phyloP scores from a whole-genome alignment of 2,797 vertebrate species.

The Brachyalestes nurse region DNA sequence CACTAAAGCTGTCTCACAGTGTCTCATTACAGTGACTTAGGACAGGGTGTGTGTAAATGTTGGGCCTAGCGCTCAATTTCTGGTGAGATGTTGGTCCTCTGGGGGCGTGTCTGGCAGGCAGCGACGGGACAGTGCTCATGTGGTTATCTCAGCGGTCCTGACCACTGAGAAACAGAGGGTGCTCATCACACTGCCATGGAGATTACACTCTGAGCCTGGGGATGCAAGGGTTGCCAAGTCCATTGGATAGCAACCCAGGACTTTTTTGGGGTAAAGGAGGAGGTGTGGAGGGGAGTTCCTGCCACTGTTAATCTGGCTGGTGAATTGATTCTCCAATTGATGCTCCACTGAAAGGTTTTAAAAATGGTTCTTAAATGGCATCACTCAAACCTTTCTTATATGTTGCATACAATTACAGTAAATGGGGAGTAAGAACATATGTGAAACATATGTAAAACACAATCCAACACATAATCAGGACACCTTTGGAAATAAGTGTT shows the following conservation, averaged over 20 bases:
- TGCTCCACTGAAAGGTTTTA: no score
- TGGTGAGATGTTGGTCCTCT: conserved; percentile 67
- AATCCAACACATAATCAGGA: no score
- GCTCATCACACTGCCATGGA: conserved; percentile 47
- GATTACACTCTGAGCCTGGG: conserved; percentile 30
- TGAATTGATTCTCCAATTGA: background rate
- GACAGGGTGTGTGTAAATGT: conserved; percentile 71
- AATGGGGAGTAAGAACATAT: no score
- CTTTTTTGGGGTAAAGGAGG: background rate
- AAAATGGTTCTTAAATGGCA: no score
- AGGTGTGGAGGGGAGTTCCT: background rate
- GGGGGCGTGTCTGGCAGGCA: conserved; percentile 70
- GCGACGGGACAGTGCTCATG: conserved; percentile 66
- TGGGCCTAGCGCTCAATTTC: conserved; percentile 74
- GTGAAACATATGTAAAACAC: no score
- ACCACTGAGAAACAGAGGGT: conserved; percentile 56
- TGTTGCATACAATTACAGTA: no score
- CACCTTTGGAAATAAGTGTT: no score
- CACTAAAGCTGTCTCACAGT: conserved; percentile 76
- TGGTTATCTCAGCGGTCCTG: conserved; percentile 70
- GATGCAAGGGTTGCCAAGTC: background rate
- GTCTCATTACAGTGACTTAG: conserved; percentile 79
- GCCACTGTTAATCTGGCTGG: background rate
- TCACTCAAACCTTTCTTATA: no score
- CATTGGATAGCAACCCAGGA: background rate